phyloP scores from a whole-genome alignment of 2,797 vertebrate genomes.

The Trichosurus vulpecula region DNA sequence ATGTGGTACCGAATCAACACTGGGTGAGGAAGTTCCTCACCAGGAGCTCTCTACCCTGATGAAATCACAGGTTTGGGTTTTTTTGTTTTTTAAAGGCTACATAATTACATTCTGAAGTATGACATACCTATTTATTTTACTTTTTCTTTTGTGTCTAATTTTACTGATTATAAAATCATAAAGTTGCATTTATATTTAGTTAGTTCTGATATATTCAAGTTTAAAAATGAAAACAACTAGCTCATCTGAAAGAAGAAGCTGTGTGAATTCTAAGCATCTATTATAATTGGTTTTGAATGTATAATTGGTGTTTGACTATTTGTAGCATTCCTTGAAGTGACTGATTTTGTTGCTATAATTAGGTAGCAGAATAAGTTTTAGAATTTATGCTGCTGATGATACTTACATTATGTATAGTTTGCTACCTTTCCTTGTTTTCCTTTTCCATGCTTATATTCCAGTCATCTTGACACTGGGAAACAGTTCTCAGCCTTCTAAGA shows the following conservation, averaged over 20 bases:
- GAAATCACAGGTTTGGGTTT: background rate
- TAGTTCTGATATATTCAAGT: conserved; percentile 32
- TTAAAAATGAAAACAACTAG: conserved; percentile 35
- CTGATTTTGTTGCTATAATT: background rate
- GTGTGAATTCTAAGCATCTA: conserved; percentile 33
- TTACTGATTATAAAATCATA: conserved; percentile 38
- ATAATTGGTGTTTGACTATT: background rate
- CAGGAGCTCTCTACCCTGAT: background rate
- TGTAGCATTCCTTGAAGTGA: background rate
- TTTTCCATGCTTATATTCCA: conserved; percentile 13
- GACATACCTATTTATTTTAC: conserved; percentile 20
- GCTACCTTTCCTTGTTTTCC: background rate
- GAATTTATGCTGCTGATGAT: background rate
- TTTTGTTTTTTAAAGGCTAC: background rate
- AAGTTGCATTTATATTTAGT: conserved; percentile 33
- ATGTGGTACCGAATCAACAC: background rate
- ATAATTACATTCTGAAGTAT: conserved; percentile 9
- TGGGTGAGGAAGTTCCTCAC: background rate
- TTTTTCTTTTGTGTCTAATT: background rate
- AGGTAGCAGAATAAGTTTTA: background rate
- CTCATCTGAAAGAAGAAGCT: conserved; percentile 11
- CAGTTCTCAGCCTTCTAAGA: background rate
- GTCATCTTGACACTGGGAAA: conserved; percentile 6
- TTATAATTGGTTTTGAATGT: conserved; percentile 41
- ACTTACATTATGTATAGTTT: background rate